Evolutionary conservation across 2,797 vertebrate genomes (phyloP), one percentile per base, ranked within the genome.

Genomic region (Oophaga sylvatica): DNA sequence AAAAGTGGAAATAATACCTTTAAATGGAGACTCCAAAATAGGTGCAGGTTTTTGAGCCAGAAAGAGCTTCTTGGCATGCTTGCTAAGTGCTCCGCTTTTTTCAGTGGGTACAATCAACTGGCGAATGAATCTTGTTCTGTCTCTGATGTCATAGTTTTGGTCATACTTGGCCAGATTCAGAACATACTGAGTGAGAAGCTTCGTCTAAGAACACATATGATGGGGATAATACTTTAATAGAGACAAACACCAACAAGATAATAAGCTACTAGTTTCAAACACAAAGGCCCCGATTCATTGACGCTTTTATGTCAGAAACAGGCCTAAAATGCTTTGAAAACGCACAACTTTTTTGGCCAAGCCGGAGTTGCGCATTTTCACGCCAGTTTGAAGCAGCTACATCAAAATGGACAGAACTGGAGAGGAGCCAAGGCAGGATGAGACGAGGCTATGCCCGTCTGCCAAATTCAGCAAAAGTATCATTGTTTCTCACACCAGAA

Each of bases 131-230:
- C 98, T 97, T 0, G 98, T 98, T 4, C 98, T 95, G 87, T 99
- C 98, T 0, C 98, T 96, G 92, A 99, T 99, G 91, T 99, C 98
- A 0, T 99, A 99, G 93, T 99, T 99, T 93, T 99, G 98, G 93
- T 99, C 98, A 0, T 99, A 99, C 91, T 99, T 99, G 89, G 98
- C 98, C 94, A 99, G 90, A 91, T 99, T 99, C 92, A 99, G 96
- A 70, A 99, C 97, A 0, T 99, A 99, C 93, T 99, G 98, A 0
- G 98, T 99, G 90, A 99, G 93, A 83, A 99, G 96, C 92, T 99
- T 99, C 90, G 97, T 99, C 98, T 99, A 92, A 84, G 13, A 35
- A 80, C 1, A 68, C 13, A 84, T n/a, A 73, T 16, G n/a, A 81
- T 17, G 3, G 3, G 29, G 48, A 10, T 17, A 79, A 79, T 31